phyloP scores from a whole-genome alignment of 2,797 vertebrate species.

The Sebastes cheni region DNA sequence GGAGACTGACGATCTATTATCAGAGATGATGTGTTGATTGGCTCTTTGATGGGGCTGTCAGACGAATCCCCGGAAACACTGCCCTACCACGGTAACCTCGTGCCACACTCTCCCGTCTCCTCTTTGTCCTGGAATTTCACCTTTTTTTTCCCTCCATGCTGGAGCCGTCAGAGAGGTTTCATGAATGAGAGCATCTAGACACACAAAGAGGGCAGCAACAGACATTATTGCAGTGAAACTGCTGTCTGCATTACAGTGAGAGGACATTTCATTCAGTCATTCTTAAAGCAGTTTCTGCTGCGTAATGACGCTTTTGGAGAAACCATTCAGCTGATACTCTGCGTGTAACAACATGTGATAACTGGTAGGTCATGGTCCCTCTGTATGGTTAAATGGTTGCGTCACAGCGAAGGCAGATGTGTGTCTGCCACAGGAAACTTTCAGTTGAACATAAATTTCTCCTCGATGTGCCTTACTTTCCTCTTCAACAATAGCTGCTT shows the following conservation, averaged over 20 bases:
- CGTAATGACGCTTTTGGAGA: not conserved
- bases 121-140: conserved; percentile 18
- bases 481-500: not conserved
- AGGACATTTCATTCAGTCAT: not conserved
- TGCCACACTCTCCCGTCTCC: not conserved
- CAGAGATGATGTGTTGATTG: conserved; percentile 61
- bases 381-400: not conserved
- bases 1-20: conserved; percentile 56
- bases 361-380: not conserved
- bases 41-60: conserved; percentile 56
- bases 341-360: not conserved
- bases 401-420: not conserved
- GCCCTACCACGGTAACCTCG: conserved; percentile 6
- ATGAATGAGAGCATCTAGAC: conserved; percentile 31
- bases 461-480: not conserved
- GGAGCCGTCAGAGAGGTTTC: conserved; percentile 19
- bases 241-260: not conserved
- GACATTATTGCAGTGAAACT: not conserved
- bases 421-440: not conserved
- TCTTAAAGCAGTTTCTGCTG: not conserved
- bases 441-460: not conserved
- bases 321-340: not conserved
- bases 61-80: conserved; percentile 27
- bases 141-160: not conserved
- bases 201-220: not conserved